Conservation (phyloP, 1,140 invertebrate genomes). For the Ruditapes philippinarum region DNA sequence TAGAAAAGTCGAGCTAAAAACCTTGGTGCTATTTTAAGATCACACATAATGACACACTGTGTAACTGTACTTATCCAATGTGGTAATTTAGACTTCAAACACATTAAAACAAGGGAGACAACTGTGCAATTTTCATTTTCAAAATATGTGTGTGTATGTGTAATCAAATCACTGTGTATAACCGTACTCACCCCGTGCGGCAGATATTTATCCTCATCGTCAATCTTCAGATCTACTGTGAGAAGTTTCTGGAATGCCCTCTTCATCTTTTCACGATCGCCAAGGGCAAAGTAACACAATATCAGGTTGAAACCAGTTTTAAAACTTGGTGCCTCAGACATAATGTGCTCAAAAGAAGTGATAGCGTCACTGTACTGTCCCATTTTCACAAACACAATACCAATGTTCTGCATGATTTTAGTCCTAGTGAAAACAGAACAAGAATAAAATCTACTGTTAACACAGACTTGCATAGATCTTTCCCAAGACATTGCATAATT, state of each 20-base stretch:
- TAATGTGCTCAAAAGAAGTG: conserved; percentile 98
- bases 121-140: no score
- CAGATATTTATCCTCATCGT: conserved; percentile 94
- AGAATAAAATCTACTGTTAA: no score
- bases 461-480: no score
- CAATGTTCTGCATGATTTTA: conserved; percentile 99
- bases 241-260: conserved; percentile 96
- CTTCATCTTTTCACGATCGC: conserved; percentile 98
- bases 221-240: conserved; percentile 94
- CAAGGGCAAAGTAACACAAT: conserved; percentile 96
- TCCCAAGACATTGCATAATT: no score
- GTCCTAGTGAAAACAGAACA: conserved; percentile 89
- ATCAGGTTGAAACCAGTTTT: conserved; percentile 96
- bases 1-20: no score
- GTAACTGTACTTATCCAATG: no score
- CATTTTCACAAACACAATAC: conserved; percentile 97
- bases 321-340: conserved; percentile 97
- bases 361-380: conserved; percentile 98
- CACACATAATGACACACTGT: no score
- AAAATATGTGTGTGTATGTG: no score
- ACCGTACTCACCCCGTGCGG: conserved; percentile 84
- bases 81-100: no score
- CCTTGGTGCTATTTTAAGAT: no score
- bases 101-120: no score
- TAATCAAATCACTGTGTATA: neutral